A percentile compares a stretch with the other conserved stretches of the same genome.
These are phyloP conservation scores for Girardinus metallicus DNA, from an alignment of 2,797 vertebrate genomes.

Conservation along the genomic window DNA sequence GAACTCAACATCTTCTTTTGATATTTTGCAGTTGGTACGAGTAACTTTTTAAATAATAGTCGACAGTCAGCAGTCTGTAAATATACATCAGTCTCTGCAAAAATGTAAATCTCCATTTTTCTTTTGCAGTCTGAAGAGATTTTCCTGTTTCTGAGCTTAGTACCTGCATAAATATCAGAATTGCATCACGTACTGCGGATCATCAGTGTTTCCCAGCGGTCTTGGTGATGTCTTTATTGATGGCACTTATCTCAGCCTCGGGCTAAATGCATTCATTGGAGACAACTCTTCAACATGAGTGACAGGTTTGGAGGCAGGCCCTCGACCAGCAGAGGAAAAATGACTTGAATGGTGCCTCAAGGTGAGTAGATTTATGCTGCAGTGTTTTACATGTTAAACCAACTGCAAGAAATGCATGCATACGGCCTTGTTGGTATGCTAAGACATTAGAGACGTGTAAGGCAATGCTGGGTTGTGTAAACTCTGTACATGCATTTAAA, in stretches of 20 bases:
- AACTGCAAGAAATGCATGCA: conserved; percentile 4
- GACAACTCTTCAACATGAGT: conserved; percentile 48
- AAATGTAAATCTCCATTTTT: conserved; percentile 4
- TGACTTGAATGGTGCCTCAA: conserved; percentile 27
- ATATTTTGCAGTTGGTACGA: conserved; percentile 1
- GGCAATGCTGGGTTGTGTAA: neutral
- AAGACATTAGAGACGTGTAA: neutral
- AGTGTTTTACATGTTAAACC: neutral
- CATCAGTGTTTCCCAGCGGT: conserved; percentile 13
- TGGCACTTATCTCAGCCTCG: conserved; percentile 42
- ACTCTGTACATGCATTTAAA: neutral
- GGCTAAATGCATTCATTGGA: conserved; percentile 37
- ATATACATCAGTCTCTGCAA: neutral
- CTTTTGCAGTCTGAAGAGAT: neutral
- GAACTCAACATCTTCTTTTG: conserved; percentile 18
- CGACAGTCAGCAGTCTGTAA: conserved; percentile 7
- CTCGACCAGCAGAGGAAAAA: conserved; percentile 28
- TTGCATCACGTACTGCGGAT: conserved; percentile 20
- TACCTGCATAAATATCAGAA: conserved; percentile 20
- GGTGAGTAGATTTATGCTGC: conserved; percentile 22
- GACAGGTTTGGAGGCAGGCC: conserved; percentile 34
- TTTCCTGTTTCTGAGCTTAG: conserved; percentile 6
- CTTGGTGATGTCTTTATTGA: conserved; percentile 46
- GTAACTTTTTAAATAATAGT: conserved; percentile 22
- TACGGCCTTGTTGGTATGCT: neutral